Evolutionary conservation across 92 coral and sea anemone genomes (phyloP), one percentile per base, ranked within the genome.

Genomic region (Galaxea fascicularis): DNA sequence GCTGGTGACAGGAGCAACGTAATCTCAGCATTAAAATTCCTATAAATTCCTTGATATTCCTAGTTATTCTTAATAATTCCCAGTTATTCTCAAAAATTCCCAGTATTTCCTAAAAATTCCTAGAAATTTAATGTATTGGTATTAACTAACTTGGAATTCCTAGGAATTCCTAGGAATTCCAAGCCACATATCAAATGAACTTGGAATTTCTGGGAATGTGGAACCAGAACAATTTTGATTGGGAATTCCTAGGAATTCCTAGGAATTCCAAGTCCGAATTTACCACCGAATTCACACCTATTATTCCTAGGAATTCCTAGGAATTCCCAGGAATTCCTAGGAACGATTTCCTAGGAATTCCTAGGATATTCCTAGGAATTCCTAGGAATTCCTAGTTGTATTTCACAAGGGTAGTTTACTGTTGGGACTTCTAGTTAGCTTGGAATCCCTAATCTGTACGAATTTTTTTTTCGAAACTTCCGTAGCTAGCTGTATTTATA

Each of bases 221-320:
- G 2, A 53, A 53, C 59, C 0, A 10, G 59, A 53, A 16, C 20
- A 10, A 16, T 10, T 18, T 4, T 4, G 15, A 16, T 53, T 64
- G 70, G 57, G 56, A 71, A 71, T 71, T 71, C 57, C 56, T 27
- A 39, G 39, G 56, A 71, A 71, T 71, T 71, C 76, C 76, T 71
- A n/a, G n/a, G n/a, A n/a, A n/a, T n/a, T 28, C 76, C 10, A 39
- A n/a, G 76, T 71, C 57, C 56, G 56, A 71, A 71, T 71, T 71
- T 41, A 71, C 57, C 76, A 45, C 20, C 27, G 44, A 71, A 71
- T 44, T 71, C 57, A 71, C 76, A 71, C 76, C 76, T 71, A 15
- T 41, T 41, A 71, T 71, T 71, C 76, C 76, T 71, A n/a, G n/a
- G n/a, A n/a, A n/a, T n/a, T n/a, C n/a, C n/a, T n/a, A n/a, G n/a